Conservation (phyloP, 2,113 vertebrate genomes). For the Martes martes region DNA sequence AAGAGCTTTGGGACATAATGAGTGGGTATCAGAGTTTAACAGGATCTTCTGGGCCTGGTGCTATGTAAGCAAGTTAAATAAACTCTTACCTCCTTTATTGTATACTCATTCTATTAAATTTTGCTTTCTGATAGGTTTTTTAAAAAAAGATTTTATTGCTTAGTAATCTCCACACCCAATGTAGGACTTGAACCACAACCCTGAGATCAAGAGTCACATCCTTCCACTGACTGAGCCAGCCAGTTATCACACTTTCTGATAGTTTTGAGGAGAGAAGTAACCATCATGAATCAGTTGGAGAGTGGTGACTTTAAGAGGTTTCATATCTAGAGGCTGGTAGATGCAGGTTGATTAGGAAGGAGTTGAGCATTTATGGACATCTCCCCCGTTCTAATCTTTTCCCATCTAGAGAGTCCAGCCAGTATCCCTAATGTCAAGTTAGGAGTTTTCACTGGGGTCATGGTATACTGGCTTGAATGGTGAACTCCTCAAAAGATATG, state of each 20-base stretch:
- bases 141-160: not conserved
- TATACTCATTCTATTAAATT: slow-evolving; percentile 12
- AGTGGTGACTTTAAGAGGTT: not conserved
- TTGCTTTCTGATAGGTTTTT: not conserved
- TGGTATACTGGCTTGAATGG: not conserved
- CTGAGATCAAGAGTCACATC: not conserved
- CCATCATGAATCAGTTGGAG: not conserved
- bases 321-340: not conserved
- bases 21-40: not conserved
- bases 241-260: not conserved
- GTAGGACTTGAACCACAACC: not conserved
- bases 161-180: not conserved
- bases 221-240: not conserved
- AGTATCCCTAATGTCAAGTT: not conserved
- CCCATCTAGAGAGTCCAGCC: not conserved
- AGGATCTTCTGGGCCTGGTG: not conserved
- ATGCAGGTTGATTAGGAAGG: not conserved
- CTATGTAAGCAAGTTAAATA: slow-evolving; percentile 5
- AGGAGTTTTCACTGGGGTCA: not conserved
- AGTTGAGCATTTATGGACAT: not conserved
- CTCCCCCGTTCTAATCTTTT: not conserved
- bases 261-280: slow-evolving; percentile 27
- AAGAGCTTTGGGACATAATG: not conserved
- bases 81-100: not conserved
- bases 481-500: not conserved